Evolutionary conservation across 2,113 vertebrate genomes (phyloP), one percentile per base, ranked within the genome.

Genomic region (Abramis brama): DNA sequence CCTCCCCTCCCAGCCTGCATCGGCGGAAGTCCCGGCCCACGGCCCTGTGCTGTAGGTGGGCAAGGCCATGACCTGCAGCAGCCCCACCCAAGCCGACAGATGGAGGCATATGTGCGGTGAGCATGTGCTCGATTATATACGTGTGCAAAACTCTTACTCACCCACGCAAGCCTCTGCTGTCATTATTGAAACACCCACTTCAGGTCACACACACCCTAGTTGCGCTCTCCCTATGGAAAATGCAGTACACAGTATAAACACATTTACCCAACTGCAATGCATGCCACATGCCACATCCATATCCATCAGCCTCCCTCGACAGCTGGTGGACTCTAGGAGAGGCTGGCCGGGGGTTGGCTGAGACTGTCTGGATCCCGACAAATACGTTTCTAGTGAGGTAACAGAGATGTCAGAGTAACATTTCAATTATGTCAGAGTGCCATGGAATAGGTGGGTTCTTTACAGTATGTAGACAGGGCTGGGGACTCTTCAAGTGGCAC

Each of bases 1-100:
- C 94, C 94, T 94, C 93, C 91, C 93, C 94, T 92, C 90, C 91
- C 91, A 89, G 93, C 93, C 94, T 94, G 93, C 94, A 94, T 94
- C 93, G 94, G 94, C 92, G 91, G 93, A 94, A 93, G 94, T 93
- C 92, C 90, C 92, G 87, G 93, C 92, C 92, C 91, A 94, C 89
- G 91, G 90, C 89, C 92, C 91, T 93, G 85, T 82, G 83, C 82
- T 76, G 47, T 84, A 86, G 74, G 81, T 81, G 81, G 78, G 87
- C 73, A 81, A 66, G 93, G 93, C 93, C 93, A 89, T 93, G 93
- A 94, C 94, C 94, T 93, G 93, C 57, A 83, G 74, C 36, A 8
- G 75, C 83, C 82, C 83, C 88, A 87, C 88, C 88, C 86, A 17
- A 71, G 33, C 19, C 19, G 76, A 68, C 79, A 82, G n/a, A 82